Evolutionary conservation across 2,113 vertebrate species (phyloP).

Genomic region (Corythornis vintsioides): DNA sequence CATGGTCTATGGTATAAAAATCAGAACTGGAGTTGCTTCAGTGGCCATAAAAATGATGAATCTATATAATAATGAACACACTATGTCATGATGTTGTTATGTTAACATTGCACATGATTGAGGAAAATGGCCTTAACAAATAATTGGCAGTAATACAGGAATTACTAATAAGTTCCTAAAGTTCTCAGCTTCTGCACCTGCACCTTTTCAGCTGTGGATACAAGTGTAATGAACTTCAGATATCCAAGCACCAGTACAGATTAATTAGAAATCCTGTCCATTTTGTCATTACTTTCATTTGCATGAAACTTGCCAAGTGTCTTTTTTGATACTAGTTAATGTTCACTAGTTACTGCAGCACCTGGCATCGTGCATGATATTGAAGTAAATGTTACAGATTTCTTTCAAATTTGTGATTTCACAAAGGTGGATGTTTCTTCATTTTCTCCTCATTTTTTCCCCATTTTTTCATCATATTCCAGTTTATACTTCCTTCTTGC

Average conservation of each 20-base stretch:
- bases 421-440: background rate
- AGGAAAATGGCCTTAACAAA: background rate
- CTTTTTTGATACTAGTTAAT: background rate
- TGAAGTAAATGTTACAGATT: background rate
- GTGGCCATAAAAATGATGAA: background rate
- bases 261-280: background rate
- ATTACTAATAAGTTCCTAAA: background rate
- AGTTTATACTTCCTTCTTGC: background rate
- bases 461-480: background rate
- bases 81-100: background rate
- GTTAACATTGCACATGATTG: background rate
- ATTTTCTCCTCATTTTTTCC: background rate
- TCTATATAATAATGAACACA: background rate
- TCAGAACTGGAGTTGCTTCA: background rate
- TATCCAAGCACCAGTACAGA: background rate
- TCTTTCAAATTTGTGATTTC: background rate
- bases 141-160: background rate
- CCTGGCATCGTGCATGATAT: background rate
- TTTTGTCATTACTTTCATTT: background rate
- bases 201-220: background rate
- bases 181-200: background rate
- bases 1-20: background rate
- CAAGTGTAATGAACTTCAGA: background rate
- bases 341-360: background rate
- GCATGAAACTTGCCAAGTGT: background rate